Percentiles rank a stretch among this genome's conserved stretches.
Conservation (phyloP, 2,888 invertebrate species). For the Imbricaverruca yamaguchii region DNA sequence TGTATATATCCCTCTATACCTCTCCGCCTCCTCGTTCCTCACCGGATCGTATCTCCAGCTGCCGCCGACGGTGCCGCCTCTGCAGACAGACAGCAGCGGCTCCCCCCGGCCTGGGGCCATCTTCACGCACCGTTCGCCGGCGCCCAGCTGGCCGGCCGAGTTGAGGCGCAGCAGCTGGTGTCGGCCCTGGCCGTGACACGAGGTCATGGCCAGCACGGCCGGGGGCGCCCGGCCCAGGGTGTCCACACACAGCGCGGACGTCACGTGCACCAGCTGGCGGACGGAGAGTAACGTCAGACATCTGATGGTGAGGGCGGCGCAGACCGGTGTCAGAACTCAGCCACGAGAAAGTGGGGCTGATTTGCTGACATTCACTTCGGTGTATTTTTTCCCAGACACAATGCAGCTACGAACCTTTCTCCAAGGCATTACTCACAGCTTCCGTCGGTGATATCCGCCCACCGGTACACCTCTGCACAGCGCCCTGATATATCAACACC, state of each 20-base stretch:
- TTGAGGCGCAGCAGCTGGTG: conserved; percentile 89
- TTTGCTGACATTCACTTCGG: neutral
- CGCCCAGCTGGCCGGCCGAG: conserved; percentile 84
- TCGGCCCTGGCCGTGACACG: conserved; percentile 91
- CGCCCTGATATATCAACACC: too few species aligned
- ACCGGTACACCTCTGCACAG: too few species aligned
- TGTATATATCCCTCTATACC: too few species aligned
- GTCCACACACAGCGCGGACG: conserved; percentile 76
- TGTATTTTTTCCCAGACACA: neutral
- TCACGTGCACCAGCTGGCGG: conserved; percentile 61
- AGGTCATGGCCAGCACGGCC: conserved; percentile 76
- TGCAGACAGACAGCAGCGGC: conserved; percentile 81
- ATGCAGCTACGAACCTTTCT: neutral
- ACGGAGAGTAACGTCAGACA: neutral
- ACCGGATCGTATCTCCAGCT: conserved; percentile 86
- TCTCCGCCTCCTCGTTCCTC: conserved; percentile 24
- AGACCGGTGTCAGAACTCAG: neutral
- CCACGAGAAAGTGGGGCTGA: neutral
- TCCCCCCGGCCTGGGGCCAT: conserved; percentile 59
- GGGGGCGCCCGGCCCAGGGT: conserved; percentile 90
- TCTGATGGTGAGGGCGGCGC: neutral
- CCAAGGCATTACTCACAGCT: too few species aligned
- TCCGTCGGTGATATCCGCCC: too few species aligned
- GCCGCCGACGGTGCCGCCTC: conserved; percentile 85
- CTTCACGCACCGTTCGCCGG: conserved; percentile 90